Evolutionary conservation across 2,888 invertebrate genomes (phyloP), one percentile per base, ranked within the genome.

Genomic region (Drosophila emarginata): DNA sequence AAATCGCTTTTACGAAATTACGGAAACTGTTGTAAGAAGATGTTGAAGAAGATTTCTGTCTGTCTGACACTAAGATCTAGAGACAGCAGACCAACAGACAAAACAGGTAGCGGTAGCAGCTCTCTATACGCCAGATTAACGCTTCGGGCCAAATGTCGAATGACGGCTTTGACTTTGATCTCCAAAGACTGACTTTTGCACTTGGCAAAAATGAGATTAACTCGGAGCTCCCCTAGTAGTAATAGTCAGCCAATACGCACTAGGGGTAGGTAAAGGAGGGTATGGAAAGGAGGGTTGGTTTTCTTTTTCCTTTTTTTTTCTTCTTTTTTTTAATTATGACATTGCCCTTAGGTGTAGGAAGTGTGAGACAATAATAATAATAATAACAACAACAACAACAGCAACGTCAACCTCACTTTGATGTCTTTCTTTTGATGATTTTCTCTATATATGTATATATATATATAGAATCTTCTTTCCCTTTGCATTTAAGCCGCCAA

Each of bases 11-110:
- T 73, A 67, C 76, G 72, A 76, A 78, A 80, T 80, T 86, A 78
- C 88, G 84, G 88, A 88, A 88, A 83, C 72, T 74, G 83, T 71
- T 77, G 80, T 86, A 86, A 80, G 61, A 61, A 28, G 28, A 56
- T 45, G 32, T 11, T 32, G 2, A 32, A 32, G 37, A 61, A 15
- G 61, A 40, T 37, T 12, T 18, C n/a, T 23, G 68, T 61, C 69
- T 70, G 61, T 70, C 39, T 39, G 37, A 37, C 37, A 39, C 39
- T 14, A 39, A 39, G 39, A 32, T n/a, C 11, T 45, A 45, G 18
- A 71, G 72, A 63, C 64, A 72, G 72, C 71, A 63, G 56, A 26
- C 32, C 9, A 32, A 32, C 32, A 39, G 21, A 83, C 78, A 83
- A 73, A 76, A 79, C 79, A 84, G 85, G 88, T 86, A 88, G 80